Evolutionary conservation across 2,113 vertebrate genomes (phyloP), one percentile per base, ranked within the genome.

Genomic region (Macrotis lagotis): DNA sequence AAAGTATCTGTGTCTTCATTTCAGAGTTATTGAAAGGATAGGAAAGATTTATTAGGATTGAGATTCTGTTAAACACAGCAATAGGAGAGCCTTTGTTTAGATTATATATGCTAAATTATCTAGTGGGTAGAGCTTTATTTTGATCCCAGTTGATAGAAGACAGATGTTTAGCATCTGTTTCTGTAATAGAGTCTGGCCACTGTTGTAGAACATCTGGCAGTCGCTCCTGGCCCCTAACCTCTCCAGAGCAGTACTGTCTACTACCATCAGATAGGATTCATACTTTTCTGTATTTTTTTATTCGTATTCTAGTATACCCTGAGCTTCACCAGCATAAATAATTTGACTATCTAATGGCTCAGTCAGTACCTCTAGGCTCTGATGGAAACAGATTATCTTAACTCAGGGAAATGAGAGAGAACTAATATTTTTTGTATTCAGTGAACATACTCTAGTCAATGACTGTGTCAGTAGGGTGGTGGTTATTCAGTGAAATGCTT

Each of bases 101-200:
- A 47, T 95, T 96, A 16, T 49, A 91, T 37, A 94, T 14, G 10
- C 92, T 92, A 94, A 97, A 47, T 93, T 91, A 88, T 91, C 94
- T 92, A 94, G 51, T 26, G 66, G 48, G 47, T n/a, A 89, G 93
- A 59, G 83, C 92, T 97, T 94, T 94, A 90, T 95, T 96, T 95
- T 97, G 91, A 96, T 95, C 95, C 50, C 48, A 51, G 50, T 44
- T 96, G 90, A 96, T 83, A 50, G 94, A 95, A 97, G 92, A 92
- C 96, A 97, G 95, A 94, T 88, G 91, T 95, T 52, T 93, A 66
- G 91, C 94, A 93, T 95, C 92, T 96, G 94, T 47, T 47, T 93
- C 94, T 88, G 25, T 25, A 47, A 51, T 26, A 52, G 88, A 52
- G 19, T 24, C 16, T 28, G 55, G 91, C 91, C 96, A 92, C 90